Evolutionary conservation across 1,140 invertebrate species (phyloP).

Genomic region (Drosophila sturtevanti): DNA sequence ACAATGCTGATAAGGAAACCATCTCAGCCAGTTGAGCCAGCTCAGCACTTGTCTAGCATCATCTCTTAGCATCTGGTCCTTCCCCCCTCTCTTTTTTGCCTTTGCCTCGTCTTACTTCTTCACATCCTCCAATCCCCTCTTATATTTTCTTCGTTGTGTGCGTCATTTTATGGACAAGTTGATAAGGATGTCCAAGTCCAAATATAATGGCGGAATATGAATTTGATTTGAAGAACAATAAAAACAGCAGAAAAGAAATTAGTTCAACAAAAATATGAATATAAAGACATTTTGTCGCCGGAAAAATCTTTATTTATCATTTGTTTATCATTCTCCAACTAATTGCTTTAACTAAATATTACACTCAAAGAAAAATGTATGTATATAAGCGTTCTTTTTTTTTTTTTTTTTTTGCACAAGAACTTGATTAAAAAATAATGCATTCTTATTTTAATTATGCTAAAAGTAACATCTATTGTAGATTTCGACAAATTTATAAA

Average conservation of each 20-base stretch:
- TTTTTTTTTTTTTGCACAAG: not conserved
- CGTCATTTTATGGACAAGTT: constrained; percentile 66
- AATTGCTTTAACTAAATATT: not conserved
- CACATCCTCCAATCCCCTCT: no score
- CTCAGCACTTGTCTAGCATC: constrained; percentile 20
- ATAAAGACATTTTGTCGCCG: constrained; percentile 73
- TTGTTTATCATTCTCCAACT: constrained; percentile 6
- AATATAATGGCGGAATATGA: constrained; percentile 59
- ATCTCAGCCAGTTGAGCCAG: constrained; percentile 1
- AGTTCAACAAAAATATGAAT: constrained; percentile 55
- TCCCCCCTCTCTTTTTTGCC: not conserved
- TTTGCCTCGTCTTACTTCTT: not conserved
- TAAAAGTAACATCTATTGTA: no score
- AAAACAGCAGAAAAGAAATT: constrained; percentile 62
- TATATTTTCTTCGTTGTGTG: constrained; percentile 24
- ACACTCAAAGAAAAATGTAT: not conserved
- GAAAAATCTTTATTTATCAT: not conserved
- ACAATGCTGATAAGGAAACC: constrained; percentile 51
- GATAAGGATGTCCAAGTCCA: constrained; percentile 50
- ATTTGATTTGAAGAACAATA: constrained; percentile 72
- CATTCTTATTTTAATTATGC: no score
- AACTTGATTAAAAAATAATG: no score
- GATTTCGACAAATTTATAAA: no score
- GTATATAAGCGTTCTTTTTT: not conserved
- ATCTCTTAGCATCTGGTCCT: not conserved